Evolutionary conservation across 1,140 invertebrate genomes (phyloP).

Genomic region (Planococcus citri): DNA sequence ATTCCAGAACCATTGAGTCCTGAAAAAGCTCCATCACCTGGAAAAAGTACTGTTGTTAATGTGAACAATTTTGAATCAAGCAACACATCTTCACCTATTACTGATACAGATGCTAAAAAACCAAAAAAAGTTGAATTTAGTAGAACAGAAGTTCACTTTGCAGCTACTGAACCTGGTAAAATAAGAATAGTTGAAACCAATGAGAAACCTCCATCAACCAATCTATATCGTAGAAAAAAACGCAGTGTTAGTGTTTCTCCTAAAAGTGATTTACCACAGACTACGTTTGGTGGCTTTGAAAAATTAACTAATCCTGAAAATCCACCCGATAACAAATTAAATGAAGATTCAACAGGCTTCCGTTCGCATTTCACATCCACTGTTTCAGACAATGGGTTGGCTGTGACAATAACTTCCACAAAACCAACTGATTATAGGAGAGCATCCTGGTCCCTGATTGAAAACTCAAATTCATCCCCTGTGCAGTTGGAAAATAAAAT

Average conservation of each 20-base stretch:
- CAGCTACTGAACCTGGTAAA: conserved; percentile 57
- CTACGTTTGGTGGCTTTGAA: conserved; percentile 7
- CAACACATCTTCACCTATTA: neutral
- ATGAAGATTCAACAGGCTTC: neutral
- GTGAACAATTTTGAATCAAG: neutral
- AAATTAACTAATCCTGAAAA: neutral
- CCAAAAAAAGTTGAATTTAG: conserved; percentile 66
- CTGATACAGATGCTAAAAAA: neutral
- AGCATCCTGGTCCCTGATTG: conserved; percentile 37
- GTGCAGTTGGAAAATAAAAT: neutral
- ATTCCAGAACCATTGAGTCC: neutral
- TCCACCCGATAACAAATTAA: neutral
- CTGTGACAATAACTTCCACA: conserved; percentile 27
- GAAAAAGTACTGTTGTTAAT: neutral
- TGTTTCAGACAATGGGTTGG: conserved; percentile 27
- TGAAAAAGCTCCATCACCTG: neutral
- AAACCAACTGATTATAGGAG: conserved; percentile 29
- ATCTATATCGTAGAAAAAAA: conserved; percentile 50
- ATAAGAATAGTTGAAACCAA: conserved; percentile 77
- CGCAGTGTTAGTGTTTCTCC: conserved; percentile 18
- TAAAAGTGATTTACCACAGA: conserved; percentile 1
- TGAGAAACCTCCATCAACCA: conserved; percentile 66
- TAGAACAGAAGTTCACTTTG: conserved; percentile 74
- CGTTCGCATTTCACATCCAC: conserved; percentile 24
- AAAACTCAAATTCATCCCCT: conserved; percentile 28